Evolutionary conservation across 2,797 vertebrate genomes (phyloP).

Genomic region (Salarias fasciatus): DNA sequence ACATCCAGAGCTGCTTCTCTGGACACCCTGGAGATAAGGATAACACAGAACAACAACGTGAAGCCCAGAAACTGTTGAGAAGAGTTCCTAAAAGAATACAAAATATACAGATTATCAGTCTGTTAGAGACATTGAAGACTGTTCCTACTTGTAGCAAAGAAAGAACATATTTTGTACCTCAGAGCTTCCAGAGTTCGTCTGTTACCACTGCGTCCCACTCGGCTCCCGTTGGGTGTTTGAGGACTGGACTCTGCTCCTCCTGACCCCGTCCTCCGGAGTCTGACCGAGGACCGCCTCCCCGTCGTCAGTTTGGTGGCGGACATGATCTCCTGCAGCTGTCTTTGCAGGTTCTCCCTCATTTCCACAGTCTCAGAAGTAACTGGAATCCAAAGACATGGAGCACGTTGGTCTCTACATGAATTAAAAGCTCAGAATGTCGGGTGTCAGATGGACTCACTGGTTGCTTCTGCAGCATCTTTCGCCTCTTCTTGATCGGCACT

Average conservation of each 20-base stretch:
- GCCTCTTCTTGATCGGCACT: slow-evolving; percentile 49
- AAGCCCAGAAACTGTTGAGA: background rate
- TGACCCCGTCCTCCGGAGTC: slow-evolving; percentile 74
- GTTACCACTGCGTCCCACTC: slow-evolving; percentile 79
- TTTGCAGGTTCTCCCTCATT: slow-evolving; percentile 95
- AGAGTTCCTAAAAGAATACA: no score
- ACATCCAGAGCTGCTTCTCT: slow-evolving; percentile 84
- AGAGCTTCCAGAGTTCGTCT: slow-evolving; percentile 91
- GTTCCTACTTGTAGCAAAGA: background rate
- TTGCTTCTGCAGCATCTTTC: slow-evolving; percentile 46
- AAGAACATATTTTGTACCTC: slow-evolving; percentile 76
- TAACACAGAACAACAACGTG: no score
- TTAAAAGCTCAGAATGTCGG: background rate
- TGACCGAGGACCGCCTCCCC: slow-evolving; percentile 82
- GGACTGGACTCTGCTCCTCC: slow-evolving; percentile 82
- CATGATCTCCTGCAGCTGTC: slow-evolving; percentile 97
- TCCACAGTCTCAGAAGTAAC: slow-evolving; percentile 90
- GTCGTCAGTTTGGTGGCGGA: slow-evolving; percentile 90
- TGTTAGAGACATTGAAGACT: no score
- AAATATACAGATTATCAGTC: no score
- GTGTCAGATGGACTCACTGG: slow-evolving; percentile 41
- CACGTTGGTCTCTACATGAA: background rate
- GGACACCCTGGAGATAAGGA: slow-evolving; percentile 81
- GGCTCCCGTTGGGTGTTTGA: slow-evolving; percentile 81
- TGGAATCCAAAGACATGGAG: slow-evolving; percentile 41